Percentiles rank a stretch among this genome's conserved stretches.
These are phyloP conservation scores for Poecilia velifera DNA, from an alignment of 2,797 vertebrate species.

Conservation along the genomic window DNA sequence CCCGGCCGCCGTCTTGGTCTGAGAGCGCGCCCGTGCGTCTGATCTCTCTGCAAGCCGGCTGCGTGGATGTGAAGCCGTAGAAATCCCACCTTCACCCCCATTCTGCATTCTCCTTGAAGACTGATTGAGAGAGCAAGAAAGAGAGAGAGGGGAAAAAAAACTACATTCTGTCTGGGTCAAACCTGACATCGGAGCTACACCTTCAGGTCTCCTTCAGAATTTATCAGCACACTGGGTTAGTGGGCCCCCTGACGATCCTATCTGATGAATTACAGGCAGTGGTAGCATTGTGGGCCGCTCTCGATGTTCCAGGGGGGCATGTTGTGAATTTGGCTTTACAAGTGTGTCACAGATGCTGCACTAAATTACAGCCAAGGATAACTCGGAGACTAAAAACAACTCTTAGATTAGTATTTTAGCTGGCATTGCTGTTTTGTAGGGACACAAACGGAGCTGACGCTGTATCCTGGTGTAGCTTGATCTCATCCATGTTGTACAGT, in stretches of 20 bases:
- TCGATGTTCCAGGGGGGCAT: not conserved
- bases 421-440: not conserved
- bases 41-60: slow-evolving; percentile 7
- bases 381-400: not conserved
- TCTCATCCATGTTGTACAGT: not conserved
- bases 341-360: slow-evolving; percentile 32
- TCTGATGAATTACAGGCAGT: slow-evolving; percentile 13
- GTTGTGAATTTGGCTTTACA: slow-evolving; percentile 18
- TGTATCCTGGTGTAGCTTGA: not conserved
- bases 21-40: slow-evolving; percentile 31
- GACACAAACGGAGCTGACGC: not conserved
- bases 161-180: slow-evolving; percentile 26
- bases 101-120: slow-evolving; percentile 18
- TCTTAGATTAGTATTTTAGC: slow-evolving; percentile 3
- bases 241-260: slow-evolving; percentile 5
- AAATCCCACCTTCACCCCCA: not conserved
- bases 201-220: slow-evolving; percentile 22
- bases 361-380: slow-evolving; percentile 24
- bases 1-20: slow-evolving; percentile 8
- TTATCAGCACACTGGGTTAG: slow-evolving; percentile 15
- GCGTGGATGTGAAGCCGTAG: not conserved
- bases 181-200: slow-evolving; percentile 9
- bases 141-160: slow-evolving; percentile 16
- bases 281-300: slow-evolving; percentile 2
- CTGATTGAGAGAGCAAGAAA: not conserved